phyloP scores from a whole-genome alignment of 2,113 vertebrate species.

The Cavia aperea region DNA sequence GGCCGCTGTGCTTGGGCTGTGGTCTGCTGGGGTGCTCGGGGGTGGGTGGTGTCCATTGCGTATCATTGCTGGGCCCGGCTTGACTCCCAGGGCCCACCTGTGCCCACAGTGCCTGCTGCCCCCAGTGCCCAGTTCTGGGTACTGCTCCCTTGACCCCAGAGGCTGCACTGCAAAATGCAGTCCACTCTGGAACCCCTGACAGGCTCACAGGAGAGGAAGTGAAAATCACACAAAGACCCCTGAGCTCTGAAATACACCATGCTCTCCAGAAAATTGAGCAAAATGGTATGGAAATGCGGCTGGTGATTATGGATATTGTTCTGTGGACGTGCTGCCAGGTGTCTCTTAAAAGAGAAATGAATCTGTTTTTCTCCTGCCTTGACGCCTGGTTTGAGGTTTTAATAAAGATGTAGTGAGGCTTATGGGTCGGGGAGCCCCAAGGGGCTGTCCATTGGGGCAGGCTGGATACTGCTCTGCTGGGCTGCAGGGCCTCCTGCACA shows the following conservation, averaged over 20 bases:
- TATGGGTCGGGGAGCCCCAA: neutral
- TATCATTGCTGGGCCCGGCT: neutral
- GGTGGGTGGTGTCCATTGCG: neutral
- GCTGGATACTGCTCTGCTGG: neutral
- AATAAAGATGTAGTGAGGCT: neutral
- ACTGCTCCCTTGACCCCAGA: neutral
- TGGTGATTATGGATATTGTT: slow-evolving; percentile 43
- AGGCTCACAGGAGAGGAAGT: neutral
- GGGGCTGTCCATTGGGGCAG: neutral
- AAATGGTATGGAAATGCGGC: slow-evolving; percentile 15
- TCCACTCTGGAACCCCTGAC: neutral
- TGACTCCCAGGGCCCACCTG: accelerated
- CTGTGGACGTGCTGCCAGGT: slow-evolving; percentile 38
- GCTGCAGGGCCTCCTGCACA: accelerated
- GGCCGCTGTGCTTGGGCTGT: neutral
- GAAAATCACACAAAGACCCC: neutral
- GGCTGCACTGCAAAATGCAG: neutral
- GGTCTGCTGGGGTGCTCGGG: neutral
- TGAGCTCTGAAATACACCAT: neutral
- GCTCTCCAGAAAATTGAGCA: slow-evolving; percentile 22
- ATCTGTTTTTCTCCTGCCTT: slow-evolving; percentile 27
- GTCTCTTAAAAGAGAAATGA: slow-evolving; percentile 18
- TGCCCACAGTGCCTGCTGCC: neutral
- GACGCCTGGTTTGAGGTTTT: neutral
- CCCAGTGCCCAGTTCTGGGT: neutral